Base-by-base conservation (phyloP, 2,113 vertebrate genomes). In the Dendropsophus ebraccatus region DNA sequence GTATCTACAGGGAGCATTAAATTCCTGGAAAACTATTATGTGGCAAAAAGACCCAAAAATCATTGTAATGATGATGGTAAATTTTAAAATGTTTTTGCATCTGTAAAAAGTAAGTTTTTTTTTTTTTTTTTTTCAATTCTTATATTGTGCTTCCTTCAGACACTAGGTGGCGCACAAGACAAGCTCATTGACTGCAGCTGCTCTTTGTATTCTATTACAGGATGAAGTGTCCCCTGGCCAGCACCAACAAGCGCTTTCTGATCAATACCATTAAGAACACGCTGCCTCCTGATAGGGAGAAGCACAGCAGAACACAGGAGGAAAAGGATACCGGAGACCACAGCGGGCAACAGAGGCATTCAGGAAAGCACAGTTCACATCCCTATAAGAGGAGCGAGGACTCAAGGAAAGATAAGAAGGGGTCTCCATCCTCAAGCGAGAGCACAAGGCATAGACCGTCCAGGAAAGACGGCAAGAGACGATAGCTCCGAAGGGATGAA, bases 171-270 rank as follows among this genome's bases (percentile, higher is more conserved):
- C 94, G 92, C 92, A 88, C 94, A 92, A 94, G 93, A 89, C 91
- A 91, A 94, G 90, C 91, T 69, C 28, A 88, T 92, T 89, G 21
- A 13, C 32, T 47, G 9, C 13, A 80, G n/a, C 12, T n/a, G 74
- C n/a, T 37, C 76, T 35, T 11, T 78, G 11, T 88, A 74, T 81
- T 54, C 82, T 86, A 21, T 88, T 88, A 23, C 89, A 99, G 98
- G 98, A 94, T 98, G 94, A 99, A 97, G 91, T 99, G 98, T 91
- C 98, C 98, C 47, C 94, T 99, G 8, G 95, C 91, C 74, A 93
- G 95, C 90, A 95, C 97, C 87, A 99, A 99, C 93, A 99, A 99
- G 91, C 96, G 97, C 83, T 99, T 99, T 92, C 95, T 99, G 41
- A 91, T 99, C 81, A 99, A 99, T 94, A 99, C 97, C 5, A 95